Percentiles rank a stretch among this genome's conserved stretches.
phyloP scores from a whole-genome alignment of 1,140 invertebrate species.

The Gryon sp. region DNA sequence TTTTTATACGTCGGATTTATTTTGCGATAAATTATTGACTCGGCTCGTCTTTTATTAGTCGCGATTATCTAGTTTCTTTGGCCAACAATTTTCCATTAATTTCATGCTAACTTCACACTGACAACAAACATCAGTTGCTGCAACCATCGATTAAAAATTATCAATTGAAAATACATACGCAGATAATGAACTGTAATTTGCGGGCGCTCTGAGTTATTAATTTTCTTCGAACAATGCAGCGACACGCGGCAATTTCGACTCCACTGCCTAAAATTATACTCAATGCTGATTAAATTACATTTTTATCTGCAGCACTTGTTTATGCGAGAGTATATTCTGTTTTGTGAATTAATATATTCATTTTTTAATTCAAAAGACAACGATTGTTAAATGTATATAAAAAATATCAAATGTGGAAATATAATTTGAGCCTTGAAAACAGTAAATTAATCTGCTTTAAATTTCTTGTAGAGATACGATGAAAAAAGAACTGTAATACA shows the following conservation, averaged over 20 bases:
- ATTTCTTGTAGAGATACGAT: too few relatives aligned
- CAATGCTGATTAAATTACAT: constrained; percentile 16
- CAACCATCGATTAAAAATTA: constrained; percentile 24
- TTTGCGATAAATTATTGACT: constrained; percentile 37
- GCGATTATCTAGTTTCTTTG: constrained; percentile 24
- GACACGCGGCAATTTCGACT: constrained; percentile 5
- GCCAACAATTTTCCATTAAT: constrained; percentile 15
- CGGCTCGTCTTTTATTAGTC: constrained; percentile 22
- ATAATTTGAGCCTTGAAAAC: too few relatives aligned
- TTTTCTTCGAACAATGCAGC: constrained; percentile 19
- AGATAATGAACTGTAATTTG: constrained; percentile 51
- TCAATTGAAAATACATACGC: constrained; percentile 23
- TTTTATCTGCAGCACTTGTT: constrained; percentile 19
- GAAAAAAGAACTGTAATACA: too few relatives aligned
- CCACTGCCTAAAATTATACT: constrained; percentile 3
- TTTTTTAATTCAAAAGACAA: too few relatives aligned
- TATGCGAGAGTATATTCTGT: not conserved
- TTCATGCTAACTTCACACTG: not conserved
- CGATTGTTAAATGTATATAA: too few relatives aligned
- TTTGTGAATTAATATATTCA: too few relatives aligned
- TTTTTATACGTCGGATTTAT: constrained; percentile 19
- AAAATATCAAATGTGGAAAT: too few relatives aligned
- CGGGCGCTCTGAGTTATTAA: constrained; percentile 14
- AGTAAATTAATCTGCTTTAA: too few relatives aligned
- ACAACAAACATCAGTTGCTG: constrained; percentile 27